Percentiles rank a stretch among this genome's conserved stretches.
Conservation (phyloP, 2,888 invertebrate species). For the Acanthosepion esculentum region DNA sequence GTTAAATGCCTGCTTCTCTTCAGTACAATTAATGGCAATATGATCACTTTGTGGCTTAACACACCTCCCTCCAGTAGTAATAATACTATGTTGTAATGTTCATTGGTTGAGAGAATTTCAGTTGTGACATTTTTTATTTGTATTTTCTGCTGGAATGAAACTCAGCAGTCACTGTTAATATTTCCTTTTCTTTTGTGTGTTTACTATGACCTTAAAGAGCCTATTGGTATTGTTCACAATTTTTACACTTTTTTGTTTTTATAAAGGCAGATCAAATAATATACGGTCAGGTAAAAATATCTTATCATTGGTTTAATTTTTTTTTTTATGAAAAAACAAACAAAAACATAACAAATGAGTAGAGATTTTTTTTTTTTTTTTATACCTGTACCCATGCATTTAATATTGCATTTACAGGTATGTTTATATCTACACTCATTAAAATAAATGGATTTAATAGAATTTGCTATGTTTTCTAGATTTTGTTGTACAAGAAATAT, state of each 20-base stretch:
- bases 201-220: background rate
- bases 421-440: background rate
- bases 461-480: background rate
- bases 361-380: background rate
- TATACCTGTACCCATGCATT: background rate
- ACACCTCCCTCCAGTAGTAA: background rate
- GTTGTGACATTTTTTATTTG: too few species aligned
- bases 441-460: background rate
- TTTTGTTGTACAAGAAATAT: too few species aligned
- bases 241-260: background rate
- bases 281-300: background rate
- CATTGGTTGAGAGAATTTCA: background rate
- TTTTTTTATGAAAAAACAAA: too few species aligned
- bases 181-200: background rate
- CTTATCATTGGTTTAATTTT: background rate
- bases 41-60: conserved; percentile 8
- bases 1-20: conserved; percentile 16
- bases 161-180: background rate
- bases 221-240: background rate
- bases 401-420: conserved; percentile 21
- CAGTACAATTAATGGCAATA: background rate
- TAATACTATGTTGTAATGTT: background rate
- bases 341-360: background rate
- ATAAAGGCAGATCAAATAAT: background rate
- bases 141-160: too few species aligned